Evolutionary conservation across 2,888 invertebrate genomes (phyloP), one percentile per base, ranked within the genome.

Genomic region (Amiota mariae): DNA sequence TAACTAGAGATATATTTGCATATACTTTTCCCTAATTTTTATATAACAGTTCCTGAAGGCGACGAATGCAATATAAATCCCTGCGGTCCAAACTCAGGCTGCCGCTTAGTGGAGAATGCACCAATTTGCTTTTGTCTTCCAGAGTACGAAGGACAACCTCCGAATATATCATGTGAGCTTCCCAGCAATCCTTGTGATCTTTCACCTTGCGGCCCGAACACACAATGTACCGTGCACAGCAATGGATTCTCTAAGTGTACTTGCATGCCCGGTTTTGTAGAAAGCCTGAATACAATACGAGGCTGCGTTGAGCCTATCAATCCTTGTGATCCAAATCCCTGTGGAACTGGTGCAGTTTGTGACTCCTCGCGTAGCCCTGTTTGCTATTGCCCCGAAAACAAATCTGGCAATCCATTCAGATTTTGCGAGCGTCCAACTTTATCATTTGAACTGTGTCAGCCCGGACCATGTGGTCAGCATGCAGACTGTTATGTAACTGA

Each of bases 201-300:
- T 48, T 95, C 96, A 13, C 95, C 96, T 0, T 97, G 97, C 87
- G 97, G 97, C 13, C 95, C 95, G 10, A 97, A 96, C 84, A 96
- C 96, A 1, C 95, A 95, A 88, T 97, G 97, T 84, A 92, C 94
- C 1, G 91, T 95, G 70, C 90, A 96, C 71, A 91, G 92, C 71
- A 96, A 95, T 80, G 96, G 96, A 71, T 95, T 95, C 87, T 94
- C 96, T 0, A 96, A 96, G 90, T 97, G 97, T 85, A 96, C 96
- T 24, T 97, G 97, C 86, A 90, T 95, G 74, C 92, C 94, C 64
- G 96, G 96, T 18, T 96, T 93, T 88, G 92, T 96, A 54, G 97
- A 96, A 90, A 96, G 95, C 88, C 96, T 96, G 0, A 96, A 97
- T 85, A 97, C 97, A 0, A 94, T 97, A 59, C 91, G 96, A 86